Evolutionary conservation across 2,797 vertebrate species (phyloP), one percentile per base, ranked within the genome.

Genomic region (Sebastes taczanowskii): DNA sequence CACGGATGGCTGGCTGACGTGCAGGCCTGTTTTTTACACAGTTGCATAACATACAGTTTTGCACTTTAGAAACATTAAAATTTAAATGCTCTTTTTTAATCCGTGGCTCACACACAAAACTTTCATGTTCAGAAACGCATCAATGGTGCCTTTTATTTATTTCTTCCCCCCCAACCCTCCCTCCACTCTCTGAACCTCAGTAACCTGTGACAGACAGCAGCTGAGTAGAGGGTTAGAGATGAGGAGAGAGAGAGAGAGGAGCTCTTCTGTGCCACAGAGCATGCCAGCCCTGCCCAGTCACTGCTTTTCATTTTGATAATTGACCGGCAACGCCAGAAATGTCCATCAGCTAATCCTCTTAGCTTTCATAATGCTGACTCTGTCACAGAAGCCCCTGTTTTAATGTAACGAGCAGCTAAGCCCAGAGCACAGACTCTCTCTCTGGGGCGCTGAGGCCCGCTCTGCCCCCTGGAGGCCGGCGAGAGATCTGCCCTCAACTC

Each of bases 321-420:
- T 96, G 95, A 95, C 91, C 86, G 70, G 58, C 87, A 92, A 89
- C 79, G 89, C 87, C 94, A 95, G 94, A 94, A 95, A 93, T 92
- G 92, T 94, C 95, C 94, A 95, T 96, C 93, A 93, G 88, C 91
- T 95, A 96, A 96, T 96, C 95, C 95, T 96, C 95, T 96, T 96
- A 95, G 88, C 87, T 88, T 94, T 92, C 88, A 94, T 96, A 94
- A 95, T 95, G 91, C 95, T 94, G 94, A 94, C 92, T 95, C 91
- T 90, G 93, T 94, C 93, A 95, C 94, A 93, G 92, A 95, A 95
- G 95, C 91, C 90, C 88, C 91, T 92, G 90, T 95, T 94, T 95
- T 96, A 96, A 96, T 95, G 94, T 95, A 95, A 93, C 93, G 76
- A 92, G 92, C 88, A 85, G 92, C 91, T 95, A 95, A 95, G 93